Conservation (phyloP, 2,113 vertebrate species). For the Lampris megalopsis region DNA sequence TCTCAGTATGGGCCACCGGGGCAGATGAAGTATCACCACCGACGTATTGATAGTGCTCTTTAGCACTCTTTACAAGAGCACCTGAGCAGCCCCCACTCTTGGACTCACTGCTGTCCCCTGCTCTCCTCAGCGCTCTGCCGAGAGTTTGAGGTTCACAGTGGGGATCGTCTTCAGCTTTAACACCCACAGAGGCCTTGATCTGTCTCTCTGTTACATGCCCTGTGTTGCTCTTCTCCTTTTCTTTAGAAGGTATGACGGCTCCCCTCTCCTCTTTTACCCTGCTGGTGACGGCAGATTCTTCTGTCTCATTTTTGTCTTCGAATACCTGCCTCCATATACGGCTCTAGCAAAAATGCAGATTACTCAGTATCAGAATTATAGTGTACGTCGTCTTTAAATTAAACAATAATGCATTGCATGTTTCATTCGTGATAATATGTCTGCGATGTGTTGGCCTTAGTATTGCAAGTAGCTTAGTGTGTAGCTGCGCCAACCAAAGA, state of each 20-base stretch:
- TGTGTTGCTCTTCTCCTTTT: neutral
- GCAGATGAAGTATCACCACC: neutral
- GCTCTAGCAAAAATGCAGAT: slow-evolving; percentile 4
- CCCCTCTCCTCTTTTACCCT: neutral
- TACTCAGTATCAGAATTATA: neutral
- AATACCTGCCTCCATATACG: slow-evolving; percentile 36
- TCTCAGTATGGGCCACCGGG: neutral
- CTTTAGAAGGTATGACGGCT: neutral
- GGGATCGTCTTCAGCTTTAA: neutral
- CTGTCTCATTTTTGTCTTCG: slow-evolving; percentile 10
- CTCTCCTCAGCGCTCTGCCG: slow-evolving; percentile 3
- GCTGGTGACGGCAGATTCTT: neutral
- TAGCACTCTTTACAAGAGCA: neutral
- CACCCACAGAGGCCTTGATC: neutral
- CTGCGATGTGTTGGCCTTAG: neutral
- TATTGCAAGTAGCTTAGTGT: neutral
- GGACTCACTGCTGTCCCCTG: neutral
- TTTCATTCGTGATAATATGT: neutral
- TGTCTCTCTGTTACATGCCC: neutral
- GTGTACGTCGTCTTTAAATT: neutral
- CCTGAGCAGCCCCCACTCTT: neutral
- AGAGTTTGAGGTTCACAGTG: neutral
- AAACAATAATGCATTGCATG: neutral
- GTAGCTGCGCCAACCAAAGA: neutral
- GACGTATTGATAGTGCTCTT: slow-evolving; percentile 3